Percentiles rank a stretch among this genome's conserved stretches.
phyloP scores from a whole-genome alignment of 2,888 invertebrate species.

The Spodoptera exigua region DNA sequence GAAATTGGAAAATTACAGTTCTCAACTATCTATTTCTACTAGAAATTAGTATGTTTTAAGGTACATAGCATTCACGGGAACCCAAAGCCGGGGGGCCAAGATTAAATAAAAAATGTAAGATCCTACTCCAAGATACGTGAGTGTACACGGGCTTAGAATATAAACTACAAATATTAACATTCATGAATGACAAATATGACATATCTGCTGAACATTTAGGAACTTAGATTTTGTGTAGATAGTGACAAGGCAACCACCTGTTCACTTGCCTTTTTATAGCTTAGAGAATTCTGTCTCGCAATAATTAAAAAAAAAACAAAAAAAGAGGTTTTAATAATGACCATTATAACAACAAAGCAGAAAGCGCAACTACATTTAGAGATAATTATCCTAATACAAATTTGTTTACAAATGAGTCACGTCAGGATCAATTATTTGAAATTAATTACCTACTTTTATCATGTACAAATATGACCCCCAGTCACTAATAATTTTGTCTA shows the following conservation, averaged over 20 bases:
- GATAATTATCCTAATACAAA: no score
- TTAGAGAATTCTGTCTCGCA: no score
- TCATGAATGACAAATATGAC: conserved; percentile 52
- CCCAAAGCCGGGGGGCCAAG: conserved; percentile 50
- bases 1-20: no score
- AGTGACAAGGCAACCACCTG: conserved; percentile 41
- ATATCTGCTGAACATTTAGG: conserved; percentile 49
- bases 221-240: conserved; percentile 35
- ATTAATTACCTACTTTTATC: no score
- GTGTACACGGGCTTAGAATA: conserved; percentile 47
- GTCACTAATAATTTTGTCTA: conserved; percentile 12
- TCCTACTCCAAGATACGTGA: conserved; percentile 42
- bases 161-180: conserved; percentile 53
- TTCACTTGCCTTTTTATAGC: conserved; percentile 11
- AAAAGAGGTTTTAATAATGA: no score
- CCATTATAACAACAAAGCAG: no score
- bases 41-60: conserved; percentile 19
- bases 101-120: conserved; percentile 44
- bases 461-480: no score
- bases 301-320: no score
- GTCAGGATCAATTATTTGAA: no score
- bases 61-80: conserved; percentile 30
- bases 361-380: no score
- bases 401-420: no score
- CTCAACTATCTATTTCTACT: neutral